Percentiles rank a stretch among this genome's conserved stretches.
Evolutionary conservation across 2,888 invertebrate species (phyloP).

Genomic region (Leucophenga maculata): DNA sequence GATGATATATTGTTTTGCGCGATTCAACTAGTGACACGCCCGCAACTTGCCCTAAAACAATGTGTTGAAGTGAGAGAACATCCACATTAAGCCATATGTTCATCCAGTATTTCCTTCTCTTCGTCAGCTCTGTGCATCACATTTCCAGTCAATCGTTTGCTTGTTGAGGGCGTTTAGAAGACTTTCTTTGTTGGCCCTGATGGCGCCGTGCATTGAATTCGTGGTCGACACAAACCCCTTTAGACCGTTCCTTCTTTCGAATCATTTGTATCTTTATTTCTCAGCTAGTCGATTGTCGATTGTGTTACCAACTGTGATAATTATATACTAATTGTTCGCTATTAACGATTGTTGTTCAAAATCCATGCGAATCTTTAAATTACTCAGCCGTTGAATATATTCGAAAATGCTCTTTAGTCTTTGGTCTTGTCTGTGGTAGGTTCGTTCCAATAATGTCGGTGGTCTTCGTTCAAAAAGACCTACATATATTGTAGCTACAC

Average conservation of each 20-base stretch:
- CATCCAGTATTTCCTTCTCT: no score
- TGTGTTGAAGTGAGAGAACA: no score
- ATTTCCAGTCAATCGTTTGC: no score
- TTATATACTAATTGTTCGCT: constrained; percentile 69
- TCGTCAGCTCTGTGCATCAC: no score
- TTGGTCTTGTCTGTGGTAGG: no score
- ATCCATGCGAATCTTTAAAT: constrained; percentile 5
- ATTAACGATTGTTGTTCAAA: constrained; percentile 46
- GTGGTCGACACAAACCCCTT: constrained; percentile 3
- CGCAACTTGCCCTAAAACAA: not conserved
- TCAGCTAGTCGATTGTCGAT: constrained; percentile 30
- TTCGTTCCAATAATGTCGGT: no score
- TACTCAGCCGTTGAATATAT: not conserved
- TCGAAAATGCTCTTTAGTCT: no score
- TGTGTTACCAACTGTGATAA: constrained; percentile 63
- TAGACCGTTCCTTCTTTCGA: constrained; percentile 32
- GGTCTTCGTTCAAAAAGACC: no score
- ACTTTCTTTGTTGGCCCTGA: not conserved
- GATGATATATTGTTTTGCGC: constrained; percentile 47
- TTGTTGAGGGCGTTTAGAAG: no score
- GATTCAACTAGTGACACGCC: constrained; percentile 27
- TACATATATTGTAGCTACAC: no score
- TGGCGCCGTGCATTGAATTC: not conserved
- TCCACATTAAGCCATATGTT: no score
- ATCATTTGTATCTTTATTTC: constrained; percentile 32